A percentile compares a stretch with the other conserved stretches of the same genome.
Evolutionary conservation across 2,797 vertebrate species (phyloP).

Genomic region (Microchirus variegatus): DNA sequence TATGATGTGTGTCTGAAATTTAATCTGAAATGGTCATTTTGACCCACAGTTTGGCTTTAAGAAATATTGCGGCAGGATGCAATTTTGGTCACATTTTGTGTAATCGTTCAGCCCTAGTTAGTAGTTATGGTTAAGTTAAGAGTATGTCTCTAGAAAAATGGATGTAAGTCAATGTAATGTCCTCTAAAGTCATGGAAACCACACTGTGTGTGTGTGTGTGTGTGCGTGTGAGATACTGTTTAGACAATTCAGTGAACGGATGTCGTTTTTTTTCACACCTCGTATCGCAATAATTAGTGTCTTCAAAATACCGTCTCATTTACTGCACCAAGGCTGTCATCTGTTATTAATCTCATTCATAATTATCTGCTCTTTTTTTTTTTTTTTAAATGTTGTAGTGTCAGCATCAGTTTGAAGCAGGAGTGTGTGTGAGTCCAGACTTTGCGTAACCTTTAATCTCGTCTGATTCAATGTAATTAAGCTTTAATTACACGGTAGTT

Average conservation of each 20-base stretch:
- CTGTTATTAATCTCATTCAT: neutral
- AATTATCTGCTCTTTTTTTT: neutral
- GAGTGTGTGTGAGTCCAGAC: slow-evolving; percentile 10
- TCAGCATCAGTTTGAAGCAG: slow-evolving; percentile 8
- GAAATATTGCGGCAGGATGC: too few relatives aligned
- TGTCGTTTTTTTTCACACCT: slow-evolving; percentile 5
- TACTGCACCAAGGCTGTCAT: neutral
- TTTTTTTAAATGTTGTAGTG: neutral
- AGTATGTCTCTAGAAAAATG: too few relatives aligned
- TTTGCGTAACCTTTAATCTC: slow-evolving; percentile 16
- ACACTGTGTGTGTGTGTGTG: too few relatives aligned
- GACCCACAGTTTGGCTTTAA: too few relatives aligned
- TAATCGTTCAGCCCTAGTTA: too few relatives aligned
- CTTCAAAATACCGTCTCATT: slow-evolving; percentile 11
- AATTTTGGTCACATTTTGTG: too few relatives aligned
- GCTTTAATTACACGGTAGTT: slow-evolving; percentile 20
- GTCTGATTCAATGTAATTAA: slow-evolving; percentile 36
- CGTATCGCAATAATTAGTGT: slow-evolving; percentile 13
- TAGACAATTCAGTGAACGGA: slow-evolving; percentile 43
- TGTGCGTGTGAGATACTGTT: slow-evolving; percentile 30
- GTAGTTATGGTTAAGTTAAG: too few relatives aligned
- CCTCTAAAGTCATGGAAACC: too few relatives aligned
- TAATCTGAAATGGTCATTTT: too few relatives aligned
- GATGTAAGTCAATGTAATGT: too few relatives aligned
- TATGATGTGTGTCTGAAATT: too few relatives aligned